Base-by-base conservation (phyloP, 2,888 invertebrate species). In the Sycophila texana region DNA sequence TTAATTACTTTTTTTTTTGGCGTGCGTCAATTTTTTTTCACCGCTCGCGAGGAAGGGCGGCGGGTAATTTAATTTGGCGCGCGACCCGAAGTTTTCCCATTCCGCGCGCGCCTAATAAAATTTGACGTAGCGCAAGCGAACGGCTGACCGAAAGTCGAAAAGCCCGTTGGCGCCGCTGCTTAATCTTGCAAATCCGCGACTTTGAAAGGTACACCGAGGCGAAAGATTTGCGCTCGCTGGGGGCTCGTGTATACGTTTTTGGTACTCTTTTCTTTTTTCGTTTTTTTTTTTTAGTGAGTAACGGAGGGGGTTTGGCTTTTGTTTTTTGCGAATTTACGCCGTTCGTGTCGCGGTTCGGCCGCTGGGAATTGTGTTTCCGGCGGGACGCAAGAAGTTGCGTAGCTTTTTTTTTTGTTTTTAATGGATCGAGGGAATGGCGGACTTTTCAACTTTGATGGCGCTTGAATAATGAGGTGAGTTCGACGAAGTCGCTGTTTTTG, bases 31-130 rank as follows among this genome's bases (percentile, higher is more conserved):
- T 51, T 22, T 51, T 14, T 51, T 66, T 51, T n/a, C 14, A 2
- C 10, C 49, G 49, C 20, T 16, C 47, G 66, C 51, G 61, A n/a
- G 39, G 5, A 61, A 60, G 76, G 1, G 26, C 26, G 26, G 7
- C 51, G 53, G 60, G 68, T 61, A 70, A 76, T 76, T 76, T 70
- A 51, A 70, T 68, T 76, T 70, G 60, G 53, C 68, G 20, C 53
- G 55, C 51, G 5, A 2, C 61, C 60, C 60, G 30, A 76, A 75
- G 68, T 76, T 76, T 68, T 76, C 68, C 68, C 75, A 30, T 55
- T 22, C 61, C 39, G 60, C 51, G 60, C 49, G 49, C 53, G 58
- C 49, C 66, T 68, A 74, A 74, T 68, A 78, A 74, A 78, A 78
- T 78, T 78, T 63, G 61, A 61, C 58, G 39, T 10, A 4, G n/a